A percentile compares a stretch with the other conserved stretches of the same genome.
phyloP scores from a whole-genome alignment of 2,797 vertebrate genomes.

The Corythornis leucogaster region DNA sequence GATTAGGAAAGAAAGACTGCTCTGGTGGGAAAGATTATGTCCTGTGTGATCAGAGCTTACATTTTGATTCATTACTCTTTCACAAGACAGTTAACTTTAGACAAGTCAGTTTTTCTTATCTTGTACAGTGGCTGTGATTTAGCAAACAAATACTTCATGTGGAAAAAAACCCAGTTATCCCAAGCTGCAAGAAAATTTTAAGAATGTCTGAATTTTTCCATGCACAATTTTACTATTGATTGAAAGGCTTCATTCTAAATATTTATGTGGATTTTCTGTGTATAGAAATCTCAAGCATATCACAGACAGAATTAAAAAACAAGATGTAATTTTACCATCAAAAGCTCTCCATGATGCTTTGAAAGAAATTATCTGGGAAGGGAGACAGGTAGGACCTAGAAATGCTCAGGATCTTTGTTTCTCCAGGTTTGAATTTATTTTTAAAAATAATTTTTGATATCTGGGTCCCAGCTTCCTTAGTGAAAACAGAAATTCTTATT shows the following conservation, averaged over 20 bases:
- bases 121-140: not conserved
- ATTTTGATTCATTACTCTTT: slow-evolving; percentile 36
- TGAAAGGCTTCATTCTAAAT: not conserved
- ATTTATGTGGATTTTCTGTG: not conserved
- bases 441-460: not conserved
- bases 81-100: slow-evolving; percentile 2
- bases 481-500: not conserved
- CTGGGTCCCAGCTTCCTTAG: not conserved
- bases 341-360: not conserved
- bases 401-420: not conserved
- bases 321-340: not conserved
- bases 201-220: not conserved
- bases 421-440: not conserved
- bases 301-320: not conserved
- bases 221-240: not conserved
- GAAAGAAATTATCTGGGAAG: not conserved
- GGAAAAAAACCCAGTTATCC: not conserved
- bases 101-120: slow-evolving; percentile 4
- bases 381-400: not conserved
- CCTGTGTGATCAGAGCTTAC: slow-evolving; percentile 21
- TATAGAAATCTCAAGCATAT: not conserved
- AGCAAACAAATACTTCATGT: not conserved
- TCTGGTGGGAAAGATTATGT: slow-evolving; percentile 28
- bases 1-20: slow-evolving; percentile 34
- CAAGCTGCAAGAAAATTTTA: not conserved